Conservation (phyloP, 2,797 vertebrate genomes). For the Nothura maculosa region DNA sequence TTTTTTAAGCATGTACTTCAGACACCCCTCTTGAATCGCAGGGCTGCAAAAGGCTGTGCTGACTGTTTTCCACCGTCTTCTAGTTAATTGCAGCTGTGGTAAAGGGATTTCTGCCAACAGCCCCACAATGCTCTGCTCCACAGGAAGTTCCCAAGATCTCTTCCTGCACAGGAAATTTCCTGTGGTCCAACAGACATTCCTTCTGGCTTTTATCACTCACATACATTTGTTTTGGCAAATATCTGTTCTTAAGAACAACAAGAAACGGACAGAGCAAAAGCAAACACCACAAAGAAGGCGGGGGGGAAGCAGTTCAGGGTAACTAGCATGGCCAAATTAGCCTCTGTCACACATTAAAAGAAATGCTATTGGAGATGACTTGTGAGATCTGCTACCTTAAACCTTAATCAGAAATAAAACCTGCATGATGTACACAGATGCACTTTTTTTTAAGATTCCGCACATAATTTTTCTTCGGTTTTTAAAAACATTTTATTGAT, state of each 20-base stretch:
- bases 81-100: slow-evolving; percentile 82
- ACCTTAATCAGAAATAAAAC: not conserved
- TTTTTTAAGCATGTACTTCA: not conserved
- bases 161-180: slow-evolving; percentile 95
- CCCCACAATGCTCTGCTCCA: slow-evolving; percentile 86
- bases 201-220: slow-evolving; percentile 82
- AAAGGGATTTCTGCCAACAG: slow-evolving; percentile 83
- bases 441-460: not conserved
- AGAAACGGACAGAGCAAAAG: slow-evolving; percentile 72
- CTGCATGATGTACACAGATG: not conserved
- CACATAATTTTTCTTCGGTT: not conserved
- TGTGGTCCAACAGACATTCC: slow-evolving; percentile 88
- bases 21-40: not conserved
- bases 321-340: slow-evolving; percentile 59
- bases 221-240: slow-evolving; percentile 84
- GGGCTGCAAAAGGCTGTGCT: not conserved
- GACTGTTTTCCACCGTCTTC: slow-evolving; percentile 40
- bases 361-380: slow-evolving; percentile 1
- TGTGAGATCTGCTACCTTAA: not conserved
- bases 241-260: slow-evolving; percentile 78
- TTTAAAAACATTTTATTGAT: not conserved
- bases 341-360: slow-evolving; percentile 54
- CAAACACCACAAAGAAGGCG: not conserved
- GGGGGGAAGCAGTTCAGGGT: slow-evolving; percentile 21
- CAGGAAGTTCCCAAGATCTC: slow-evolving; percentile 92